Base-by-base conservation (phyloP, 2,113 vertebrate genomes). In the Corynorhinus townsendii region DNA sequence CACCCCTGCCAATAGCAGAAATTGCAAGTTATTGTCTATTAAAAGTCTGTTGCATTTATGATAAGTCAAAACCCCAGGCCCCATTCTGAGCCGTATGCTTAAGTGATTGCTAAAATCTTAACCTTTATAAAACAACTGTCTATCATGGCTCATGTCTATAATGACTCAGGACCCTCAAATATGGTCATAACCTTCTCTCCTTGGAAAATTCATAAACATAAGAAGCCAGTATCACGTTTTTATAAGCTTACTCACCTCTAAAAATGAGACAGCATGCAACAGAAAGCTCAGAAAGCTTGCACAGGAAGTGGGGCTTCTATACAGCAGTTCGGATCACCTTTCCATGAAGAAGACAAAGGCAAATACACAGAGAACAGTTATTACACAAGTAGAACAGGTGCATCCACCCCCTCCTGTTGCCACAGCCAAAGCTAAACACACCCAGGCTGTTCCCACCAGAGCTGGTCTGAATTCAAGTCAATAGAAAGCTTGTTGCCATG, bases 251-350 rank as follows among this genome's bases (percentile, higher is more conserved):
- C 22, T 90, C 28, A 59, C 73, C 72, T 95, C 92, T 90, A 94
- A 89, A 97, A 93, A 96, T 95, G 88, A 97, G 68, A 59, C 59
- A 79, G 77, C 81, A 73, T n/a, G 59, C 6, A 66, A 86, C 56
- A 80, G 52, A 93, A 87, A 94, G 80, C n/a, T 59, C 43, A 45
- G 64, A 56, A 4, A 12, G 40, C 33, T 54, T 54, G 17, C 17
- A 24, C 30, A 91, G 84, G 62, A 93, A 47, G 43, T 89, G 64
- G 62, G 72, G 38, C 12, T 40, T 40, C 45, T 68, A 35, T 54
- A 19, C 10, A 54, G 59, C 9, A 83, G 17, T 22, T 91, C 54
- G 56, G 56, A 45, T 64, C 77, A 88, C 33, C 88, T 79, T 96
- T 88, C 93, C 85, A 54, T 28, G n/a, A 38, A 80, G 45, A 82